Evolutionary conservation across 2,888 invertebrate genomes (phyloP).

Genomic region (Diabrotica balteata): DNA sequence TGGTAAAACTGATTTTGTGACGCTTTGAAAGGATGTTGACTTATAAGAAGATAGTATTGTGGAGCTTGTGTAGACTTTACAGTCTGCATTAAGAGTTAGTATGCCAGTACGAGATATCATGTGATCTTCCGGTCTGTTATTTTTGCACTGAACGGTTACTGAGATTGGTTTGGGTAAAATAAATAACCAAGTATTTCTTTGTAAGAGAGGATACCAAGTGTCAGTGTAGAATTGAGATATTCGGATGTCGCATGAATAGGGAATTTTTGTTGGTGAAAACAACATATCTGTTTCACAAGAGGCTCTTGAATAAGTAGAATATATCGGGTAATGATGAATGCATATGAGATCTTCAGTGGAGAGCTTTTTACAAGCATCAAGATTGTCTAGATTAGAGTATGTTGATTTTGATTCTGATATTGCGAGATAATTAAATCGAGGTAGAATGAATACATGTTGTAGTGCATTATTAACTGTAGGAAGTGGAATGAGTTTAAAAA

Average conservation of each 20-base stretch:
- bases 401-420: conserved; percentile 23
- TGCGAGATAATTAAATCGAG: conserved; percentile 20
- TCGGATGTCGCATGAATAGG: conserved; percentile 18
- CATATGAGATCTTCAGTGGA: conserved; percentile 15
- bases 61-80: conserved; percentile 21
- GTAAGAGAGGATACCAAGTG: conserved; percentile 23
- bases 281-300: conserved; percentile 29
- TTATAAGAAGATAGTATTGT: conserved; percentile 10
- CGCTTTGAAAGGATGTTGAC: not conserved
- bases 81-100: conserved; percentile 10
- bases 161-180: conserved; percentile 13
- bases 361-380: conserved; percentile 14
- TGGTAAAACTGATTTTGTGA: not conserved
- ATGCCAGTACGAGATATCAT: conserved; percentile 19
- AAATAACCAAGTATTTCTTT: conserved; percentile 21
- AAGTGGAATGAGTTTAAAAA: conserved; percentile 27
- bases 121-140: conserved; percentile 5
- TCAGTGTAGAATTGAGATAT: conserved; percentile 10
- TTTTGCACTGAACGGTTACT: conserved; percentile 17
- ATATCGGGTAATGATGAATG: conserved; percentile 10
- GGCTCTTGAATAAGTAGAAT: conserved; percentile 16
- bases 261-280: not conserved
- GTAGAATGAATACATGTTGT: conserved; percentile 22
- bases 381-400: conserved; percentile 12
- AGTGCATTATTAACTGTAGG: conserved; percentile 17